Conservation (phyloP, 2,888 invertebrate genomes). For the Archips xylosteana region DNA sequence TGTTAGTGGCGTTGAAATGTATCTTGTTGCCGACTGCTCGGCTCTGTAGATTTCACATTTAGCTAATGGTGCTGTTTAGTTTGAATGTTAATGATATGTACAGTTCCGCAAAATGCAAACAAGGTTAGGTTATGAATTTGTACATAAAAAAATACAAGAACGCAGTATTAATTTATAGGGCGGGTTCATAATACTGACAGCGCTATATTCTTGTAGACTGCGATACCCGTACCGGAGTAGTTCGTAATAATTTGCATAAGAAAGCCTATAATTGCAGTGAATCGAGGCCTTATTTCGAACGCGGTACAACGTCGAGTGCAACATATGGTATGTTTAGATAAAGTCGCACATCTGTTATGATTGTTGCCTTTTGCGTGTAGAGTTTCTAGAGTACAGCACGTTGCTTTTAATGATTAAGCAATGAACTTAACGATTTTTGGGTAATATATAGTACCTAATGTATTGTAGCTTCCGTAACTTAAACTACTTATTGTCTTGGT, state of each 20-base stretch:
- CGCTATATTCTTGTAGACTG: slow-evolving; percentile 23
- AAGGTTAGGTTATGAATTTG: slow-evolving; percentile 5
- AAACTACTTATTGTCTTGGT: too few relatives aligned
- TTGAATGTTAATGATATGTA: slow-evolving; percentile 48
- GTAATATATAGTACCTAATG: too few relatives aligned
- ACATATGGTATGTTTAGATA: slow-evolving; percentile 60
- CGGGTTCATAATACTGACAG: slow-evolving; percentile 28
- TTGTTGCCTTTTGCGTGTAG: slow-evolving; percentile 42
- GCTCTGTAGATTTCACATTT: slow-evolving; percentile 70
- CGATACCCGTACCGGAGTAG: slow-evolving; percentile 25
- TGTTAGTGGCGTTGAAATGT: slow-evolving; percentile 55
- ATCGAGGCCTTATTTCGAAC: slow-evolving; percentile 57
- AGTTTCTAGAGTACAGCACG: background rate
- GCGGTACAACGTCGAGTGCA: slow-evolving; percentile 48
- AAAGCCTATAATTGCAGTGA: slow-evolving; percentile 61
- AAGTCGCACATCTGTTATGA: slow-evolving; percentile 56
- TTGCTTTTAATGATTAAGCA: background rate
- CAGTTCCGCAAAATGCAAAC: slow-evolving; percentile 1
- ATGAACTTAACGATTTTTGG: background rate
- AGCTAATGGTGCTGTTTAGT: slow-evolving; percentile 63
- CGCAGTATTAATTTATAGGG: slow-evolving; percentile 17
- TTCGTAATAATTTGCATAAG: slow-evolving; percentile 60
- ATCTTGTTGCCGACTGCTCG: slow-evolving; percentile 55
- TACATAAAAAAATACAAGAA: slow-evolving; percentile 10
- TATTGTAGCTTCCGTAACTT: too few relatives aligned